Conservation (phyloP, 1,140 invertebrate species). For the Lasioglossum albipes region DNA sequence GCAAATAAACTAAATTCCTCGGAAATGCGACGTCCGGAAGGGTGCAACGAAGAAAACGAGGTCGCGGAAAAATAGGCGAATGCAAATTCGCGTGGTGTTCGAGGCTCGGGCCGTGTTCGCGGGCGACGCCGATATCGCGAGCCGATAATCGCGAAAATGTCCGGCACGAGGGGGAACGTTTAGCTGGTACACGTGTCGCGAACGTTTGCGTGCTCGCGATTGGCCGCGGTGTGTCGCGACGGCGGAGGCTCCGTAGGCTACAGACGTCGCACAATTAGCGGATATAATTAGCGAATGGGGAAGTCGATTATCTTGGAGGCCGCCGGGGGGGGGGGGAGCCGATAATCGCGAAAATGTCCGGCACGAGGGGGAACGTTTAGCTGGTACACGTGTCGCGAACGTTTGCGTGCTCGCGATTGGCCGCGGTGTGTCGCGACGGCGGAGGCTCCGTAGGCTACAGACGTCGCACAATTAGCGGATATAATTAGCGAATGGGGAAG, state of each 20-base stretch:
- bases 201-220: not conserved
- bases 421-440: not conserved
- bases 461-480: constrained; percentile 54
- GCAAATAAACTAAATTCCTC: no score
- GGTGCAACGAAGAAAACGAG: not conserved
- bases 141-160: constrained; percentile 64
- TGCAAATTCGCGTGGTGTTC: constrained; percentile 20
- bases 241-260: not conserved
- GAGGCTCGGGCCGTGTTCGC: constrained; percentile 20
- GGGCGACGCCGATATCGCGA: constrained; percentile 49
- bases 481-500: constrained; percentile 43
- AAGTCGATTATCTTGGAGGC: constrained; percentile 42
- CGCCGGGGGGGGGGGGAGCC: no score
- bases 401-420: not conserved
- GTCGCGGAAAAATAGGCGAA: not conserved
- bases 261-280: constrained; percentile 55
- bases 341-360: constrained; percentile 65
- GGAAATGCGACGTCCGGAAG: not conserved
- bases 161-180: constrained; percentile 49
- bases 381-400: constrained; percentile 15
- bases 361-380: constrained; percentile 53
- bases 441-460: not conserved
- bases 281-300: constrained; percentile 42
- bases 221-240: not conserved
- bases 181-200: constrained; percentile 32